phyloP scores from a whole-genome alignment of 37 sponge, comb jelly and placozoan species.

The Amphimedon queenslandica region DNA sequence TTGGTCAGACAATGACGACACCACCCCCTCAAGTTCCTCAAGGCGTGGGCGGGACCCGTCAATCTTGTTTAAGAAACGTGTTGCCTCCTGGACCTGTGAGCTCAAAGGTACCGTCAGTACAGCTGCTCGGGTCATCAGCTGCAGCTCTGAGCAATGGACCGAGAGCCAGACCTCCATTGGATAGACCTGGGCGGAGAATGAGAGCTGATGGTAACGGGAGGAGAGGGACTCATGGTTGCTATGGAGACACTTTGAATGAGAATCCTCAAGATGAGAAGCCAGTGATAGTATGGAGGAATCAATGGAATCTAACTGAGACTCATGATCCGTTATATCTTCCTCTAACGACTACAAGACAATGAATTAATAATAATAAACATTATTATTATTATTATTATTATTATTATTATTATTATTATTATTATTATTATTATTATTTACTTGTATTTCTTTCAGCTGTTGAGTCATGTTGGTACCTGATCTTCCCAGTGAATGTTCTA shows the following conservation, averaged over 20 bases:
- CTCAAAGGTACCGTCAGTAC: background rate
- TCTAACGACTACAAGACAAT: background rate
- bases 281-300: background rate
- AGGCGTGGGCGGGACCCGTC: slow-evolving; percentile 16
- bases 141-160: slow-evolving; percentile 11
- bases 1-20: slow-evolving; percentile 1
- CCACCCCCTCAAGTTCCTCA: background rate
- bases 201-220: background rate
- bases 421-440: too few relatives aligned
- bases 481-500: background rate
- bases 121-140: background rate
- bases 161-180: slow-evolving; percentile 52
- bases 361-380: too few relatives aligned
- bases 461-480: background rate
- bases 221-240: background rate
- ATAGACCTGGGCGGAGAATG: slow-evolving; percentile 4
- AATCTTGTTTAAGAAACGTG: slow-evolving; percentile 1
- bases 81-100: background rate
- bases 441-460: background rate
- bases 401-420: too few relatives aligned
- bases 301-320: background rate
- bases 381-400: too few relatives aligned
- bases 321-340: background rate
- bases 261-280: background rate
- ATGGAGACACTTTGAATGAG: background rate